A percentile compares a stretch with the other conserved stretches of the same genome.
phyloP scores from a whole-genome alignment of 2,888 invertebrate species.

The Pachydiplax longipennis region DNA sequence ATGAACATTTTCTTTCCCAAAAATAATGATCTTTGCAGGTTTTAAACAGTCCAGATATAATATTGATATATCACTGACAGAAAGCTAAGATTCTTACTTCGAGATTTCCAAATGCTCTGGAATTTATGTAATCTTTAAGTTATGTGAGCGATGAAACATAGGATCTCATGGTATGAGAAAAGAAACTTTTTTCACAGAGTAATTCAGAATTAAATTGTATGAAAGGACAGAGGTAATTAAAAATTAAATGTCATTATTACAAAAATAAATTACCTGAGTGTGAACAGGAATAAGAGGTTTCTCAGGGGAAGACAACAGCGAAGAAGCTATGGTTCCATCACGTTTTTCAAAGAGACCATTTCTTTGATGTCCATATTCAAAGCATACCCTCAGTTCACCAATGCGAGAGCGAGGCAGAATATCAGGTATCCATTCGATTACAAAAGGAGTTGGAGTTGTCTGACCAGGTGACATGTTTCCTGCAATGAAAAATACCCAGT shows the following conservation, averaged over 20 bases:
- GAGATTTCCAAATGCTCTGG: too few relatives aligned
- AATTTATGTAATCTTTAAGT: too few relatives aligned
- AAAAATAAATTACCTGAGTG: neutral
- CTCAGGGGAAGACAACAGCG: neutral
- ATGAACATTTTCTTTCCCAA: too few relatives aligned
- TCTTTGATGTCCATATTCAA: slow-evolving; percentile 73
- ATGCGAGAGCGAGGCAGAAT: slow-evolving; percentile 72
- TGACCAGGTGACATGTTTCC: slow-evolving; percentile 64
- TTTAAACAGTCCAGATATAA: too few relatives aligned
- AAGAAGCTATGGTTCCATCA: neutral
- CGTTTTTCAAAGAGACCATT: slow-evolving; percentile 58
- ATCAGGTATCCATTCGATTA: slow-evolving; percentile 80
- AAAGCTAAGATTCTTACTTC: too few relatives aligned
- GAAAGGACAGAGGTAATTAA: too few relatives aligned
- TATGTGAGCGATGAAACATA: too few relatives aligned
- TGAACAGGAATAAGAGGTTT: neutral
- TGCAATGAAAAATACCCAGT: slow-evolving; percentile 53
- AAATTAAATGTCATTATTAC: neutral
- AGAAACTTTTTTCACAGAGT: too few relatives aligned
- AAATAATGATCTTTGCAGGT: too few relatives aligned
- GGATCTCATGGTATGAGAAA: too few relatives aligned
- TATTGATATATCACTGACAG: too few relatives aligned
- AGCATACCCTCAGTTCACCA: slow-evolving; percentile 75
- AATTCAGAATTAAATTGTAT: too few relatives aligned
- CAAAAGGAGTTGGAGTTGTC: slow-evolving; percentile 70